Base-by-base conservation (phyloP, 2,888 invertebrate species). In the Tenthredo amoena region DNA sequence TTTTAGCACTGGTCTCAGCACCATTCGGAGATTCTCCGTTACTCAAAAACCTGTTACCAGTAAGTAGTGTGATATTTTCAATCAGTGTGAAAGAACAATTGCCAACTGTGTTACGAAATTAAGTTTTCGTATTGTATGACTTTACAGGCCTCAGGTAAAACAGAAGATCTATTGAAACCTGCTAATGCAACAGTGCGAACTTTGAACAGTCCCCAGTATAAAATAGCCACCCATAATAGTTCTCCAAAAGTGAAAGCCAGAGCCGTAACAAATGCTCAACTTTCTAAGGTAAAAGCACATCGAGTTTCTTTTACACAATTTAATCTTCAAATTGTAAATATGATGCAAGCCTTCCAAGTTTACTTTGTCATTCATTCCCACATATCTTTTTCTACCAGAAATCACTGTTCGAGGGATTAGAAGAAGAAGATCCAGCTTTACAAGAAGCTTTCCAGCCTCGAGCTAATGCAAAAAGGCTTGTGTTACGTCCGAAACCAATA, bases 11-110 rank as follows among this genome's bases (percentile, higher is more conserved):
- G 65, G 96, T 97, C 0, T 96, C 97, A 0, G 95, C 97, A 0
- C 98, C 98, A 0, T 99, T 98, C 91, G 98, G 98, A 0, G 98
- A 98, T 92, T 97, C 97, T 55, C 97, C 98, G 0, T 95, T 99
- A 0, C 96, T 98, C 92, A 97, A 97, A 90, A 97, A 97, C 91
- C 92, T 98, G 0, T 87, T 94, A 26, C 94, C 94, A 3, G 94
- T 94, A 89, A 91, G 91, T 90, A 82, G 65, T 83, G 21, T 81
- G 15, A 62, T 55, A 55, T 84, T 65, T 76, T 83, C 71, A 71
- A 74, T 79, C 76, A 18, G n/a, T 85, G n/a, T 58, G 87, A 37
- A 68, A 15, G 26, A 74, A 26, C 58, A 15, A 26, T 18, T 58
- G 4, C 10, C 26, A 31, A 43, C 71, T 58, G 26, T 50, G 43